Evolutionary conservation across 2,888 invertebrate genomes (phyloP).

Genomic region (Bursaphelenchus okinawaensis): DNA sequence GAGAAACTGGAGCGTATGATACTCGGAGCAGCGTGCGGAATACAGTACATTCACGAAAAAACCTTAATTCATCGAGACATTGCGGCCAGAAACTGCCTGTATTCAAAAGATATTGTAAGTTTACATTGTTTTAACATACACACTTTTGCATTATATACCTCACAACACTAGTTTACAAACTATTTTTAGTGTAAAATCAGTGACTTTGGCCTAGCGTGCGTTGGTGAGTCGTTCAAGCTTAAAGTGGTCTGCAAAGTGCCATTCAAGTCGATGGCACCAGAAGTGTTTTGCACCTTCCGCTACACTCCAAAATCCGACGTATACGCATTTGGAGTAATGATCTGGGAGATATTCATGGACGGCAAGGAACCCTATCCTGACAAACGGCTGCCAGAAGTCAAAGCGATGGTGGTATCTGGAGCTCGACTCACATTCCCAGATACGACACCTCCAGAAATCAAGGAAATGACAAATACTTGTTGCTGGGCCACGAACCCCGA

Average conservation of each 20-base stretch:
- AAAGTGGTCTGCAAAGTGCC: constrained; percentile 24
- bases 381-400: not conserved
- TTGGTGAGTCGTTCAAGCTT: constrained; percentile 32
- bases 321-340: constrained; percentile 22
- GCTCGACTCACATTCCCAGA: constrained; percentile 15
- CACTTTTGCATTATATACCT: not conserved
- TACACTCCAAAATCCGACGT: constrained; percentile 23
- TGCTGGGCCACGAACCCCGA: constrained; percentile 15
- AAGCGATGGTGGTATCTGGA: constrained; percentile 8
- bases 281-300: constrained; percentile 15
- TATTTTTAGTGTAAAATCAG: constrained; percentile 29
- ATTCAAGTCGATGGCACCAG: constrained; percentile 25
- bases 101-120: constrained; percentile 8
- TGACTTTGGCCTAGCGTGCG: constrained; percentile 33
- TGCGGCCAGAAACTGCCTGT: constrained; percentile 24
- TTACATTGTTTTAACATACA: not conserved
- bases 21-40: constrained; percentile 19
- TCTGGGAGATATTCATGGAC: constrained; percentile 22
- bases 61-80: constrained; percentile 19
- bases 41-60: constrained; percentile 19
- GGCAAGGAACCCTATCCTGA: constrained; percentile 12
- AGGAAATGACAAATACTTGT: constrained; percentile 3
- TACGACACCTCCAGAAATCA: constrained; percentile 14
- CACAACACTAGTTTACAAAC: not conserved
- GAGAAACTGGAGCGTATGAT: constrained; percentile 21